A percentile compares a stretch with the other conserved stretches of the same genome.
phyloP scores from a whole-genome alignment of 2,113 vertebrate genomes.

The Perca flavescens region DNA sequence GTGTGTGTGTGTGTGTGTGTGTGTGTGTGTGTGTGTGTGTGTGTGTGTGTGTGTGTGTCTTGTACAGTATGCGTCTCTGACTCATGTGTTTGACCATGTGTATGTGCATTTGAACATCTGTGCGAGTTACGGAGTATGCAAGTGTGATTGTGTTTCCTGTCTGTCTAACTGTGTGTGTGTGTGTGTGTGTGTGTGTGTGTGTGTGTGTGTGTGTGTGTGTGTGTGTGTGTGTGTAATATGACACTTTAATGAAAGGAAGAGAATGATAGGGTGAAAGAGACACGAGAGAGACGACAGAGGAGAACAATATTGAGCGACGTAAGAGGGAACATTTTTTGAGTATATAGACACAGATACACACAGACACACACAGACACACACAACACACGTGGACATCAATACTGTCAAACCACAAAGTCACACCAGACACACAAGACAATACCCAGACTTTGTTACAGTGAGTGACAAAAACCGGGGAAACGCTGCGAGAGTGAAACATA shows the following conservation, averaged over 20 bases:
- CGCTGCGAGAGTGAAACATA: background rate
- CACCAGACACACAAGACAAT: constrained; percentile 38
- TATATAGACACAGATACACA: constrained; percentile 17
- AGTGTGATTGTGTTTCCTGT: constrained; percentile 41
- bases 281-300: constrained; percentile 47
- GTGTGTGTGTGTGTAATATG: constrained; percentile 52
- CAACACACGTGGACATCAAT: constrained; percentile 45
- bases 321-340: constrained; percentile 6
- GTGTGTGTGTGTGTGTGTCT: constrained; percentile 3
- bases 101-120: constrained; percentile 21
- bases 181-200: background rate
- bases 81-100: constrained; percentile 17
- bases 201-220: constrained; percentile 1
- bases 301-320: constrained; percentile 61
- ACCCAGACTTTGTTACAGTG: constrained; percentile 34
- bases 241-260: constrained; percentile 78
- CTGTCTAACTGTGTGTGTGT: constrained; percentile 16
- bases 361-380: constrained; percentile 5
- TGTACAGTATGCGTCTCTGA: background rate
- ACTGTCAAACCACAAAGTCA: constrained; percentile 53
- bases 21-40: constrained; percentile 42
- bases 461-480: constrained; percentile 16
- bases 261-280: constrained; percentile 56
- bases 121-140: background rate
- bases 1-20: constrained; percentile 9